These are phyloP conservation scores for Galago senegalensis DNA, from an alignment of 2,797 vertebrate species.

Conservation along the genomic window DNA sequence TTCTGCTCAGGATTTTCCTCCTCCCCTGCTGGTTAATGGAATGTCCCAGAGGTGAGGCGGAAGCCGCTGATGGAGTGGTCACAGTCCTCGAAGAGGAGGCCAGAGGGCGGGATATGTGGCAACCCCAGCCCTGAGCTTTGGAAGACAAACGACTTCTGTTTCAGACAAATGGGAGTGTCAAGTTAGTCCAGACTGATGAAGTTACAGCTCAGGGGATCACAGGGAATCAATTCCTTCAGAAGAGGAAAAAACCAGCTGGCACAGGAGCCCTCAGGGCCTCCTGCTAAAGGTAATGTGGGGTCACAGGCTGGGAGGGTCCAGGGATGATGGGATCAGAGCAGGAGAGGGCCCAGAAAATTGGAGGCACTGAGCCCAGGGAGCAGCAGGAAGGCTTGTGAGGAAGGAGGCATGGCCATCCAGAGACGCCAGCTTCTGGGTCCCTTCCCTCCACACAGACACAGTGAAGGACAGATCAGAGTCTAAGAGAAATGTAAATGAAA, in stretches of 20 bases:
- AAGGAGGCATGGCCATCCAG: fast-evolving
- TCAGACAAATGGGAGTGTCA: slow-evolving; percentile 59
- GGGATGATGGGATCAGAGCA: not conserved
- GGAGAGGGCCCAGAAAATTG: not conserved
- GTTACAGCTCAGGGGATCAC: slow-evolving; percentile 55
- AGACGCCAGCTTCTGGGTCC: not conserved
- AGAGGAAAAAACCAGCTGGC: slow-evolving; percentile 44
- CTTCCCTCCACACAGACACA: not conserved
- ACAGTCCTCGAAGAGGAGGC: not conserved
- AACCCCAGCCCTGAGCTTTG: slow-evolving; percentile 3
- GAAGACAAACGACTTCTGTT: slow-evolving; percentile 77
- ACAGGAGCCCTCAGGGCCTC: not conserved
- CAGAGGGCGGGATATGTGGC: slow-evolving; percentile 46
- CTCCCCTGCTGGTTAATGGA: not conserved
- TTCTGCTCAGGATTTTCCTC: not conserved
- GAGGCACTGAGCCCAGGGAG: not conserved
- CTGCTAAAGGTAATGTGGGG: not conserved
- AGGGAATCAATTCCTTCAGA: slow-evolving; percentile 43
- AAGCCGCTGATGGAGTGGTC: not conserved
- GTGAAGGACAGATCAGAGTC: not conserved
- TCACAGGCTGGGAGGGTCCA: slow-evolving; percentile 37
- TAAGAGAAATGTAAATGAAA: not conserved
- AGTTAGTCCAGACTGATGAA: slow-evolving; percentile 69
- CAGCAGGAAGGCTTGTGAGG: not conserved
- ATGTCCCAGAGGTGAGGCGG: not conserved